phyloP scores from a whole-genome alignment of 2,888 invertebrate species.

The Andrena camellia region DNA sequence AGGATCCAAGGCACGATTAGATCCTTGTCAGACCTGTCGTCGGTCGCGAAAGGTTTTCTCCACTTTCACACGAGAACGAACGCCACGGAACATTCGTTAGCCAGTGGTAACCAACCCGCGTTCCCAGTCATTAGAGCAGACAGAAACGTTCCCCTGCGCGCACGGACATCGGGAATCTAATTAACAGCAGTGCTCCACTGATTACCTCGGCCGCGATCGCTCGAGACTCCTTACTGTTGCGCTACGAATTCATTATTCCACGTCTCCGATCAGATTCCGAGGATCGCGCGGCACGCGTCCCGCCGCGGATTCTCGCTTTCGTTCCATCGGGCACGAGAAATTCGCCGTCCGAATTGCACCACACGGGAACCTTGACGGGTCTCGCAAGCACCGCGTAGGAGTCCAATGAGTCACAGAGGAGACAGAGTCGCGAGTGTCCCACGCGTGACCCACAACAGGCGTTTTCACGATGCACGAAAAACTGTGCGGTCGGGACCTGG shows the following conservation, averaged over 20 bases:
- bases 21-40: conserved; percentile 59
- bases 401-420: conserved; percentile 62
- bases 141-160: neutral
- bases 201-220: conserved; percentile 3
- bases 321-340: conserved; percentile 5
- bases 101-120: conserved; percentile 55
- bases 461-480: conserved; percentile 32
- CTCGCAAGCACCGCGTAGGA: conserved; percentile 53
- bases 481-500: neutral
- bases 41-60: conserved; percentile 74
- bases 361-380: conserved; percentile 54
- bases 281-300: neutral
- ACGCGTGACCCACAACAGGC: conserved; percentile 20
- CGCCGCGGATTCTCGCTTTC: conserved; percentile 2
- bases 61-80: conserved; percentile 75
- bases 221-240: neutral
- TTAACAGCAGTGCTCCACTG: conserved; percentile 5
- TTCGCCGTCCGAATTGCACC: conserved; percentile 33
- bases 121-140: conserved; percentile 34
- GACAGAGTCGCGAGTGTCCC: conserved; percentile 58
- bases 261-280: neutral
- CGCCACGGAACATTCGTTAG: conserved; percentile 50
- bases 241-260: neutral
- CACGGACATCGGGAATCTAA: neutral
- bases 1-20: conserved; percentile 58